phyloP scores from a whole-genome alignment of 2,888 invertebrate species.

The Mayetiola destructor region DNA sequence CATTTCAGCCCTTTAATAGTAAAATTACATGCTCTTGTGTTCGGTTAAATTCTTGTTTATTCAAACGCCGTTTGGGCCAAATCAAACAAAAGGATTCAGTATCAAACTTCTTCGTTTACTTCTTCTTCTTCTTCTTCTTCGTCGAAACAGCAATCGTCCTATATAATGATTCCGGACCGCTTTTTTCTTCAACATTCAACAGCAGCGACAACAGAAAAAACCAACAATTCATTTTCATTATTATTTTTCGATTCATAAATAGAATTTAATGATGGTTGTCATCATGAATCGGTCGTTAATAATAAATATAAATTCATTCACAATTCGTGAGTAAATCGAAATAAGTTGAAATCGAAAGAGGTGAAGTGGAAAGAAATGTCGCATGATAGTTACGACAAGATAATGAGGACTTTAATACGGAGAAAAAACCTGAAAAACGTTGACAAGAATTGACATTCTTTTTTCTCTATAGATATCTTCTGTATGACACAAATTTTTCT shows the following conservation, averaged over 20 bases:
- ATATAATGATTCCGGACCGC: too few species aligned
- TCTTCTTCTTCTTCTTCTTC: too few species aligned
- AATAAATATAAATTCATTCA: too few species aligned
- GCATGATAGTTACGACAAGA: background rate
- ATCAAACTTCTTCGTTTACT: too few species aligned
- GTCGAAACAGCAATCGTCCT: too few species aligned
- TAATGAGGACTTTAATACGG: too few species aligned
- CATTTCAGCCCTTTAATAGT: background rate
- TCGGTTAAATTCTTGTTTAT: background rate
- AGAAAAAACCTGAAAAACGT: too few species aligned
- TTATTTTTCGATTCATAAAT: background rate
- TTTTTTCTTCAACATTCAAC: background rate
- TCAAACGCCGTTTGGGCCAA: background rate
- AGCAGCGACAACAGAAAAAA: background rate
- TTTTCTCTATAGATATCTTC: too few species aligned
- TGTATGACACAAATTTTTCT: too few species aligned
- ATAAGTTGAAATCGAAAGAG: background rate
- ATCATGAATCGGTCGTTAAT: conserved; percentile 1
- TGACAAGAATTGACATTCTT: too few species aligned
- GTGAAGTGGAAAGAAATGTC: conserved; percentile 6
- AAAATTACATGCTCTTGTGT: conserved; percentile 4
- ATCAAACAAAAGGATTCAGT: background rate
- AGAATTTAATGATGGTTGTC: conserved; percentile 9
- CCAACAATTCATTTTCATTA: conserved; percentile 1
- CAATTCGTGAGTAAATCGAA: too few species aligned